Evolutionary conservation across 2,113 vertebrate species (phyloP).

Genomic region (Limnothrissa miodon): DNA sequence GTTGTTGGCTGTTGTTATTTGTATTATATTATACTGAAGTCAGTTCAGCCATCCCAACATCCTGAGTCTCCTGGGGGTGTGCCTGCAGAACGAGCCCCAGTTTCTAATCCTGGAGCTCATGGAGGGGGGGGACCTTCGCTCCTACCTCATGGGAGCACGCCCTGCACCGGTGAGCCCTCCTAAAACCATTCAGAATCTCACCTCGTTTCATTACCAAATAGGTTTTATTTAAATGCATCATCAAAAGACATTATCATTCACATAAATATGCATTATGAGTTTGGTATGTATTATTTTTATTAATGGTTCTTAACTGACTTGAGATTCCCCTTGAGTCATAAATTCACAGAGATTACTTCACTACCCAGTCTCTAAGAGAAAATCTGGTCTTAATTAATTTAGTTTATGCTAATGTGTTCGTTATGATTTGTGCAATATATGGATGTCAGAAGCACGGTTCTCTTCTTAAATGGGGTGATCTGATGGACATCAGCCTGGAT

Average conservation of each 20-base stretch:
- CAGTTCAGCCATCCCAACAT: conserved; percentile 79
- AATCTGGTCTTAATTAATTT: neutral
- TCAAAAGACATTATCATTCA: too few species aligned
- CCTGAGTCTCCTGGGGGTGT: conserved; percentile 72
- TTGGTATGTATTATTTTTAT: neutral
- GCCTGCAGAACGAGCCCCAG: conserved; percentile 72
- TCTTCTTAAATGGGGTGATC: conserved; percentile 61
- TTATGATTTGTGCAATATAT: conserved; percentile 45
- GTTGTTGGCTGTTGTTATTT: too few species aligned
- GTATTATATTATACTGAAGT: conserved; percentile 48
- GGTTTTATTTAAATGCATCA: neutral
- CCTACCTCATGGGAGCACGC: conserved; percentile 70
- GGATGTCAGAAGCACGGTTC: conserved; percentile 54
- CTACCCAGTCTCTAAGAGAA: neutral
- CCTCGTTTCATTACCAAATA: neutral
- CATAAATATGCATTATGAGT: neutral
- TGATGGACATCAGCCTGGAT: conserved; percentile 72
- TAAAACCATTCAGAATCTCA: neutral
- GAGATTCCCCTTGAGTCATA: neutral
- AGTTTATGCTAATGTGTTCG: neutral
- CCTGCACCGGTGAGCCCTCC: conserved; percentile 27
- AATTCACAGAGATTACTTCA: neutral
- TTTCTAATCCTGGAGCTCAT: conserved; percentile 77
- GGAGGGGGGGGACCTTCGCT: conserved; percentile 76
- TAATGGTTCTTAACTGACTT: neutral